These are phyloP conservation scores for Phaenicophaeus curvirostris DNA, from an alignment of 2,797 vertebrate genomes.

Conservation along the genomic window DNA sequence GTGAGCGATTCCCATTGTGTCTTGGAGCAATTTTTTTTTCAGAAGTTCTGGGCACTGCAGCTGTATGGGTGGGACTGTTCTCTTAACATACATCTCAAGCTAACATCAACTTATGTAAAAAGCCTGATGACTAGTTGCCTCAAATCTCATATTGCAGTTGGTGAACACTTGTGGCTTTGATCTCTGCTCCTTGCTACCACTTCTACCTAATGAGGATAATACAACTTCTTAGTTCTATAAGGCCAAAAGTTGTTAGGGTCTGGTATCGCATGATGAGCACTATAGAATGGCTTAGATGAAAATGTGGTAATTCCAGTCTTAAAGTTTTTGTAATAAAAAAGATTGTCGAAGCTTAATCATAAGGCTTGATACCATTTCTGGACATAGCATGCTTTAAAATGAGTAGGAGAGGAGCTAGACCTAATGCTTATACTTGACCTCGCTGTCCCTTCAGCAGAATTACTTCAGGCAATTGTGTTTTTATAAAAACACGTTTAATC, in stretches of 20 bases:
- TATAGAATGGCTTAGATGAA: background rate
- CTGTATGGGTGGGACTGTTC: background rate
- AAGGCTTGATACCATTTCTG: background rate
- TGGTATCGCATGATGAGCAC: background rate
- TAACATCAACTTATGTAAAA: fast-evolving
- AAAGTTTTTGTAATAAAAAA: background rate
- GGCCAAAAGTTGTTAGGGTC: background rate
- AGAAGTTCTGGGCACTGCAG: background rate
- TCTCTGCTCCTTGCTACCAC: background rate
- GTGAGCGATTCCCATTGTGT: fast-evolving
- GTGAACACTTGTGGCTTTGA: background rate
- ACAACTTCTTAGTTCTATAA: background rate
- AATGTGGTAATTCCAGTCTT: background rate
- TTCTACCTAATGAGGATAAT: background rate
- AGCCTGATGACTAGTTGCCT: background rate
- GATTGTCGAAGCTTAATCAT: background rate
- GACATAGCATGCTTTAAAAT: background rate
- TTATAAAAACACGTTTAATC: background rate
- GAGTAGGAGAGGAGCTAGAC: background rate
- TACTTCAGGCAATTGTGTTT: background rate
- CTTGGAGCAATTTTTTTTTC: background rate
- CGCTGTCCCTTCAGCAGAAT: background rate
- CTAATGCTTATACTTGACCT: background rate
- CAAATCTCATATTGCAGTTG: background rate
- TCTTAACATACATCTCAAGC: background rate